Base-by-base conservation (phyloP, 2,797 vertebrate genomes). In the Brachymystax lenok region DNA sequence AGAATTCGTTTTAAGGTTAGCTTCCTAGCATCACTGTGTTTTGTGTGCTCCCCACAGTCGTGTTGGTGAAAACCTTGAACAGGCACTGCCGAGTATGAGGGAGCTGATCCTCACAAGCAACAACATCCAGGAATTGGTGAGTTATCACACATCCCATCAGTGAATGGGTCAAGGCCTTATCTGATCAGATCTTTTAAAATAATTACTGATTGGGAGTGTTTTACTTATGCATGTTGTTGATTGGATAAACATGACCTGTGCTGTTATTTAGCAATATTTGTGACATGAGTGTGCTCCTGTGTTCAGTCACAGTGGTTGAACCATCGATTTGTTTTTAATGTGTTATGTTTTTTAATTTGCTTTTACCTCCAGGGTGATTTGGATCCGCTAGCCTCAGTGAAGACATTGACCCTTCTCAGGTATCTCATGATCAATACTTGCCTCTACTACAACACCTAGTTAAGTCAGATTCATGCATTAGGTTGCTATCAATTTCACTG, bases 41-140 rank as follows among this genome's bases (percentile, higher is more conserved):
- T 68, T n/a, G 50, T 69, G 13, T 46, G 21, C 28, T 77, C 1
- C 71, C 79, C 82, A 28, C 72, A 99, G 98, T 90, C 98, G 97
- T 3, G 91, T 99, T 14, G 97, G 97, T 70, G 98, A 99, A 82
- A 97, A 92, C 61, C 93, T 99, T 46, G 97, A 99, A 70, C 96
- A 96, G 73, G 92, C 94, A 5, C 87, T 99, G 75, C 96, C 97
- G 1, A 90, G 87, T 73, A 91, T 99, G 77, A 95, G 86, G 0
- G 98, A 99, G 75, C 92, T 99, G 74, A 85, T 99, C 69, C 97
- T 99, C 35, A 99, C 97, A 59, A 99, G 96, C 91, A 99, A 99
- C 87, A 99, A 94, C 91, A 97, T 99, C 3, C 95, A 97, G 88
- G 98, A 99, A 75, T 81, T 99, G 96, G 98, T 99, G 90, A 95